These are phyloP conservation scores for Muscicapa comitata DNA, from an alignment of 2,797 vertebrate genomes.

Conservation along the genomic window DNA sequence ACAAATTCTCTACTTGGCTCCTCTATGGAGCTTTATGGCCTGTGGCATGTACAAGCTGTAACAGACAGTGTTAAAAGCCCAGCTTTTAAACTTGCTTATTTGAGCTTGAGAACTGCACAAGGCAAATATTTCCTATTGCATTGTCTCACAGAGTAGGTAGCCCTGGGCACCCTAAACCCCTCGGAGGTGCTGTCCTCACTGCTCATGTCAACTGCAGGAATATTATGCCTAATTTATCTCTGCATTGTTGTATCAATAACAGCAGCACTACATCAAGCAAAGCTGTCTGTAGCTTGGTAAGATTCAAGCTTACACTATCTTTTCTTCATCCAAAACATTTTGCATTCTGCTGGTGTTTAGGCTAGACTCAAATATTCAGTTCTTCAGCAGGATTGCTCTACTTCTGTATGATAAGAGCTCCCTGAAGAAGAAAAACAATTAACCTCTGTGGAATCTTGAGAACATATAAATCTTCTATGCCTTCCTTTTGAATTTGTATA, in stretches of 20 bases:
- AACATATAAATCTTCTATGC: not conserved
- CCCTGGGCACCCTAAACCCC: not conserved
- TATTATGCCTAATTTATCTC: not conserved
- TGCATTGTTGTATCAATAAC: not conserved
- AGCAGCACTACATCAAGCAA: not conserved
- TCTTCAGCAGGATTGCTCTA: constrained; percentile 19
- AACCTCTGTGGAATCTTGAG: constrained; percentile 20
- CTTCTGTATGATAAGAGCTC: constrained; percentile 36
- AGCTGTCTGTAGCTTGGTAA: not conserved
- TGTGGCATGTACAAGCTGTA: not conserved
- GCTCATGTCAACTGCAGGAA: not conserved
- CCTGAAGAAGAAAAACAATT: constrained; percentile 41
- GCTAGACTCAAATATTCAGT: not conserved
- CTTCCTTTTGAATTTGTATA: not conserved
- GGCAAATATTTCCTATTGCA: not conserved
- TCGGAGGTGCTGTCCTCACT: accelerated
- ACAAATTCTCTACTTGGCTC: not conserved
- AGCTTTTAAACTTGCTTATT: not conserved
- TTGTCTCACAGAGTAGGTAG: not conserved
- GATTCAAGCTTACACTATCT: not conserved
- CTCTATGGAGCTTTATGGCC: not conserved
- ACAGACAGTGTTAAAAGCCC: not conserved
- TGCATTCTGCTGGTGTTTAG: not conserved
- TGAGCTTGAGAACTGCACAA: not conserved
- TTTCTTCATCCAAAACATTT: not conserved